Percentiles rank a stretch among this genome's conserved stretches.
Conservation (phyloP, 1,140 invertebrate genomes). For the Cotesia vestalis region DNA sequence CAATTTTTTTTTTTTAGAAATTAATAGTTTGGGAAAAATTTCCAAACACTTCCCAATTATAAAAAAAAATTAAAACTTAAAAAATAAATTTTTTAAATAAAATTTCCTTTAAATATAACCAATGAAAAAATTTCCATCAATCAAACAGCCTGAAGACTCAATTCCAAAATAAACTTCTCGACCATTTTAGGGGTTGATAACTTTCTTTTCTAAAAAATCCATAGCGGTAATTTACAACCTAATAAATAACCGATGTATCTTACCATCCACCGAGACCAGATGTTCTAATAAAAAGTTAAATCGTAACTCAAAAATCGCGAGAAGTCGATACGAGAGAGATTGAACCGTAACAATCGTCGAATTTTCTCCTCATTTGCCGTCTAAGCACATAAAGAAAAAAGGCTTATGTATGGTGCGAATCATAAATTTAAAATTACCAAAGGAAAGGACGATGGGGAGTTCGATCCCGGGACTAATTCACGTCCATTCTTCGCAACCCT, state of each 20-base stretch:
- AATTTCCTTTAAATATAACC: no score
- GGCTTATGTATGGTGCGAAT: slow-evolving; percentile 28
- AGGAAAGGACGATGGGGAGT: slow-evolving; percentile 47
- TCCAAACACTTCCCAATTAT: no score
- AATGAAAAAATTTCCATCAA: no score
- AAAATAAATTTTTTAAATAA: no score
- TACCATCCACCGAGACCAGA: neutral
- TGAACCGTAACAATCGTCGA: slow-evolving; percentile 22
- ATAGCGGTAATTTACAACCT: no score
- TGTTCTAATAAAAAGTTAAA: neutral
- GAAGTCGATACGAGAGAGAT: slow-evolving; percentile 10
- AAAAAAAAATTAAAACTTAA: no score
- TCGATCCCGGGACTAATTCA: slow-evolving; percentile 57
- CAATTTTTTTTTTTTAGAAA: no score
- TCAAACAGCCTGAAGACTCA: no score
- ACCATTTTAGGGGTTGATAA: no score
- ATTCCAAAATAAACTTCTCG: no score
- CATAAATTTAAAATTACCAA: slow-evolving; percentile 55
- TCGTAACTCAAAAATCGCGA: slow-evolving; percentile 17
- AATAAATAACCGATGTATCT: neutral
- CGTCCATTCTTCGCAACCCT: slow-evolving; percentile 51
- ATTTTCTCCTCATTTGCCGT: slow-evolving; percentile 24
- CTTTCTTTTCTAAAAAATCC: no score
- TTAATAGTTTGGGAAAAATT: no score
- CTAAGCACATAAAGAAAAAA: slow-evolving; percentile 20